Conservation (phyloP, 2,888 invertebrate genomes). For the Chromoteleia sp. region DNA sequence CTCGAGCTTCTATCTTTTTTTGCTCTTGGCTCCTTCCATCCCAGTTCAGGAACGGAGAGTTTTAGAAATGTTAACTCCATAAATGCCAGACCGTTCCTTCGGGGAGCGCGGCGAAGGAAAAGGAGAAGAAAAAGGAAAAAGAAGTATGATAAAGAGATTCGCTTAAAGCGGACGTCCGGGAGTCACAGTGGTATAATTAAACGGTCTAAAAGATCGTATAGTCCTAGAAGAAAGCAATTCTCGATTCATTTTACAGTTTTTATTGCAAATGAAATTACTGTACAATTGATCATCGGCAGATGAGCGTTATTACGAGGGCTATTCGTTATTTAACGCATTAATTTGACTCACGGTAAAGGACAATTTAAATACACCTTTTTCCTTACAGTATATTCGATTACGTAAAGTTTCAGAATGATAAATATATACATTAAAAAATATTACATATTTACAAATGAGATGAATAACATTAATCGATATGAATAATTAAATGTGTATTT, state of each 20-base stretch:
- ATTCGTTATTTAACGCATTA: too few relatives aligned
- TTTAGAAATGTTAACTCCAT: constrained; percentile 84
- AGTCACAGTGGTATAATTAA: constrained; percentile 71
- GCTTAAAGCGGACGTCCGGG: constrained; percentile 68
- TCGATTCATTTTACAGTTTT: constrained; percentile 44
- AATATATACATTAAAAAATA: too few relatives aligned
- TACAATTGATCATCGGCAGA: constrained; percentile 41
- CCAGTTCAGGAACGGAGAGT: constrained; percentile 83
- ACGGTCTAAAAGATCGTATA: constrained; percentile 61
- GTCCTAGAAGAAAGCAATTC: constrained; percentile 30
- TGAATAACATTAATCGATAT: too few relatives aligned
- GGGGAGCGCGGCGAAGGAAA: constrained; percentile 64
- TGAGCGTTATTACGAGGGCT: background rate
- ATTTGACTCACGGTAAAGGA: too few relatives aligned
- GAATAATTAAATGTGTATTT: too few relatives aligned
- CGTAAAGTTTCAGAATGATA: too few relatives aligned
- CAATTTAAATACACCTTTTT: too few relatives aligned
- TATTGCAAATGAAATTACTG: constrained; percentile 32
- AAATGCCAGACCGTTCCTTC: constrained; percentile 82
- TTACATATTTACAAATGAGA: background rate
- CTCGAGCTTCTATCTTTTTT: constrained; percentile 80
- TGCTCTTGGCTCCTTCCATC: constrained; percentile 79
- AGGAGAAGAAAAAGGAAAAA: constrained; percentile 58
- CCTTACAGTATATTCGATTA: too few relatives aligned
- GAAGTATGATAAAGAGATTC: constrained; percentile 72